phyloP scores from a whole-genome alignment of 2,888 invertebrate genomes.

The Agriopis marginaria region DNA sequence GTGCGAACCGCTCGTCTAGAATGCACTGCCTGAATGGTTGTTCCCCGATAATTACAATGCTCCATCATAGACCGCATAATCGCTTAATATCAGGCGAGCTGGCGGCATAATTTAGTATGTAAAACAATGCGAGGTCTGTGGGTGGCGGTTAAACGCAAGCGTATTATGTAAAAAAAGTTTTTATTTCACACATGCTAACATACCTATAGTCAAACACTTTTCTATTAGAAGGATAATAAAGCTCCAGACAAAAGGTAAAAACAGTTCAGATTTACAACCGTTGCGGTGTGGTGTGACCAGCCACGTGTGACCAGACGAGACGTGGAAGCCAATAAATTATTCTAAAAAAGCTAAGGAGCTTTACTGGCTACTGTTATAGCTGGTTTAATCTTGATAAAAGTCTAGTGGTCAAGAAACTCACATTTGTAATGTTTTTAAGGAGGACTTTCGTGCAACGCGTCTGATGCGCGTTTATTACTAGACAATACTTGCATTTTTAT shows the following conservation, averaged over 20 bases:
- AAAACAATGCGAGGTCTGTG: no score
- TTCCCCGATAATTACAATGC: no score
- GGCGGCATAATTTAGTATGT: no score
- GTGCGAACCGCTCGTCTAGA: no score
- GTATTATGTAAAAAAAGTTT: no score
- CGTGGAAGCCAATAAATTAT: constrained; percentile 12
- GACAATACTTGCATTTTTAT: no score
- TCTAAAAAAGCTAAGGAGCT: constrained; percentile 10
- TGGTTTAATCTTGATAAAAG: constrained; percentile 9
- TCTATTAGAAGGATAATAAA: constrained; percentile 5
- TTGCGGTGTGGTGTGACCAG: constrained; percentile 16
- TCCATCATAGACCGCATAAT: no score
- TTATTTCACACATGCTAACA: background rate
- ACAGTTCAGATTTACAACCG: constrained; percentile 18
- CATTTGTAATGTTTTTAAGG: background rate
- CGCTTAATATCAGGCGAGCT: no score
- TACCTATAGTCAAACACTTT: background rate
- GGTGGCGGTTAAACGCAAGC: no score
- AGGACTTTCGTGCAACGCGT: no score
- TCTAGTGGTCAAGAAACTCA: constrained; percentile 14
- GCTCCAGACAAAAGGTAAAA: constrained; percentile 10
- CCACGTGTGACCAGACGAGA: constrained; percentile 22
- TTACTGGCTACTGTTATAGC: background rate
- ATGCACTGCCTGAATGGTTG: no score
- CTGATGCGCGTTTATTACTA: no score